Conservation (phyloP, 2,113 vertebrate genomes). For the Crotalus horridus region DNA sequence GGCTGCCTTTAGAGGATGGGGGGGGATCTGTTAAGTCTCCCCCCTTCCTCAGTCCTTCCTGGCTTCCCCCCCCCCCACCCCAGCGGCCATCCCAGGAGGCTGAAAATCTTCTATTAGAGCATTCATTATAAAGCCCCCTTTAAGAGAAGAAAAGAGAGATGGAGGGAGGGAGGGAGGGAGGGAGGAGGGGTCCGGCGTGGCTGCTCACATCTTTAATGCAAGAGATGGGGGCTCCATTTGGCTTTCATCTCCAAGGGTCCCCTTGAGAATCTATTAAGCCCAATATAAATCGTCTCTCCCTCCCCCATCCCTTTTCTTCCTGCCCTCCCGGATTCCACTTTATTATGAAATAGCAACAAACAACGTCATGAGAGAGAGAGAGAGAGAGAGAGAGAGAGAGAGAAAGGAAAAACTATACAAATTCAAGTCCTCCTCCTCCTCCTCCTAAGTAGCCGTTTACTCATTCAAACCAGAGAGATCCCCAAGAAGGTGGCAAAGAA, state of each 20-base stretch:
- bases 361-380: neutral
- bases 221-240: conserved; percentile 67
- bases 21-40: neutral
- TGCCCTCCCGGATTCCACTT: neutral
- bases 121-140: conserved; percentile 61
- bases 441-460: neutral
- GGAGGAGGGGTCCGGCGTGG: conserved; percentile 18
- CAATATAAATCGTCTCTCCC: conserved; percentile 58
- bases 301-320: conserved; percentile 31
- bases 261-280: conserved; percentile 64
- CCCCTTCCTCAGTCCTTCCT: neutral
- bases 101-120: conserved; percentile 66
- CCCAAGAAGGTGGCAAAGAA: neutral
- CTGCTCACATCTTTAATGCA: conserved; percentile 58
- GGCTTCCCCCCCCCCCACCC: neutral
- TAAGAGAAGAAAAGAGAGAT: conserved; percentile 40
- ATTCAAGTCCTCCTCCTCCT: too few relatives aligned
- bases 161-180: neutral
- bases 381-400: too few relatives aligned
- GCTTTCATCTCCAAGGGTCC: conserved; percentile 69
- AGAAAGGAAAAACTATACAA: too few relatives aligned
- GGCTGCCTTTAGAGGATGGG: neutral
- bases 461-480: neutral
- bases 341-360: conserved; percentile 45
- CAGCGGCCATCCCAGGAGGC: conserved; percentile 59